A percentile compares a stretch with the other conserved stretches of the same genome.
These are phyloP conservation scores for Spea hammondii DNA, from an alignment of 2,797 vertebrate genomes.

Conservation along the genomic window DNA sequence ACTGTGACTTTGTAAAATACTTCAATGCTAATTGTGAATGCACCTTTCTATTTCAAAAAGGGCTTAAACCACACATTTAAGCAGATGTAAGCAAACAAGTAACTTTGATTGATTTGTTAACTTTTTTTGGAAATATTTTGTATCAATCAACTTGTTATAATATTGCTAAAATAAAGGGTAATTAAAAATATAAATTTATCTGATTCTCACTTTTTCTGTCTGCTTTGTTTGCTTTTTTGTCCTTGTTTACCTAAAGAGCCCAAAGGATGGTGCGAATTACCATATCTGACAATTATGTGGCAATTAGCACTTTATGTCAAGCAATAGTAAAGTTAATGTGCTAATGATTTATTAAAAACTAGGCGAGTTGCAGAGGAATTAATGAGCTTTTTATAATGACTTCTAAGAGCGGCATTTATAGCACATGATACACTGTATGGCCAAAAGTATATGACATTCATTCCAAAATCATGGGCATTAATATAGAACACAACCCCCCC, in stretches of 20 bases:
- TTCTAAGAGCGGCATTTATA: slow-evolving; percentile 15
- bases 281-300: slow-evolving; percentile 1
- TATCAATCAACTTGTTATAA: slow-evolving; percentile 50
- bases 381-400: slow-evolving; percentile 1
- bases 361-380: background rate
- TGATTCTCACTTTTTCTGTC: slow-evolving; percentile 25
- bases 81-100: slow-evolving; percentile 45
- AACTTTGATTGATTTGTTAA: slow-evolving; percentile 54
- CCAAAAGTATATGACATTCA: too few relatives aligned
- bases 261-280: background rate
- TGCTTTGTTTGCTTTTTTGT: slow-evolving; percentile 14
- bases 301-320: slow-evolving; percentile 21
- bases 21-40: slow-evolving; percentile 40
- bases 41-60: slow-evolving; percentile 33
- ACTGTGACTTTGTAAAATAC: slow-evolving; percentile 17
- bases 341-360: slow-evolving; percentile 13
- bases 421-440: background rate
- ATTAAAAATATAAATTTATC: slow-evolving; percentile 45
- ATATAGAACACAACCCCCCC: too few relatives aligned
- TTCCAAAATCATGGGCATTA: too few relatives aligned
- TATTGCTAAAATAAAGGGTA: slow-evolving; percentile 57
- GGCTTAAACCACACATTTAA: slow-evolving; percentile 25
- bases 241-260: slow-evolving; percentile 42
- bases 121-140: slow-evolving; percentile 44
- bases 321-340: slow-evolving; percentile 19